Evolutionary conservation across 2,113 vertebrate genomes (phyloP), one percentile per base, ranked within the genome.

Genomic region (Mus pahari): DNA sequence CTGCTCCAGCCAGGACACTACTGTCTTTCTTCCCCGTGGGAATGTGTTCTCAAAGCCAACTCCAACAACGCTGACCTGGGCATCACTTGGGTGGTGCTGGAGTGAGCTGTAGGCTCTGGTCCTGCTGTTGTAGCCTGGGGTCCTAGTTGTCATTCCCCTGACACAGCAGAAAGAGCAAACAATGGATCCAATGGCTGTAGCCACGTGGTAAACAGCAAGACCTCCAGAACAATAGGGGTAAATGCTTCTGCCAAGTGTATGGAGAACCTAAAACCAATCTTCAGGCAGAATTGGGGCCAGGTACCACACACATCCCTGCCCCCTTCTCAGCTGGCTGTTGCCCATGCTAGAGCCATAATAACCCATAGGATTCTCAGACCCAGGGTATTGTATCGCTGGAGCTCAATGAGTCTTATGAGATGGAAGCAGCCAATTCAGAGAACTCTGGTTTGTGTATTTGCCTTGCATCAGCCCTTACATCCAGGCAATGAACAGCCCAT

Each of bases 381-480:
- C 0, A 17, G 50, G 17, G 22, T 58, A 31, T 5, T 24, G 16
- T 19, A 20, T 5, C 26, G 33, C 58, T 70, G 20, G 16, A 28
- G 74, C n/a, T 66, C 16, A 33, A 39, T 5, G 8, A 66, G 42
- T 42, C 58, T 62, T 86, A 48, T 2, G 39, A 16, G 28, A 13
- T 6, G 83, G 60, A 66, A n/a, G 39, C 68, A 36, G 55, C 6
- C 24, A 42, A 31, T 48, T n/a, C 45, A 50, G 71, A 24, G 55
- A 55, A 79, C 0, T 31, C 26, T 36, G 14, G 28, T 24, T 9
- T 31, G 39, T 13, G 1, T 0, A 0, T 36, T n/a, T 33, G 5
- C 86, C 36, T 48, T 58, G 0, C 22, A 2, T 20, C 62, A 55
- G 28, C 22, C 36, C 60, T 62, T 7, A 33, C 1, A 16, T 26